A percentile compares a stretch with the other conserved stretches of the same genome.
phyloP scores from a whole-genome alignment of 1,140 invertebrate genomes.

The Pseudomyrmex flavicornis region DNA sequence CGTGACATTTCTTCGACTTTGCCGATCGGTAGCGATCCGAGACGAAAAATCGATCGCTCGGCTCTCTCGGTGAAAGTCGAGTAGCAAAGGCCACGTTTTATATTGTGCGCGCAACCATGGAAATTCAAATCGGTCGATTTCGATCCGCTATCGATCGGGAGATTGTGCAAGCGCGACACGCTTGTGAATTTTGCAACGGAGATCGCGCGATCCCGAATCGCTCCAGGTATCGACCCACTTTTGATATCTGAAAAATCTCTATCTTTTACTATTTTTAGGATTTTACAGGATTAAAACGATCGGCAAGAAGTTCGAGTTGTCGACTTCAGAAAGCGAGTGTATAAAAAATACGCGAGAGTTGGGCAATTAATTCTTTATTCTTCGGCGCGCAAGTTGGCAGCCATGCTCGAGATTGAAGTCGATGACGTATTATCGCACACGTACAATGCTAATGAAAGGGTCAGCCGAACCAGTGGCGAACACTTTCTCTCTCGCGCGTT shows the following conservation, averaged over 20 bases:
- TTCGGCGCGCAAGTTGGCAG: not conserved
- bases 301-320: too few species aligned
- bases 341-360: not conserved
- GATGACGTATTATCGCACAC: not conserved
- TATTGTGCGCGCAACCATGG: not conserved
- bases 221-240: too few species aligned
- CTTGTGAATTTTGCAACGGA: constrained; percentile 26
- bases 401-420: not conserved
- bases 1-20: constrained; percentile 60
- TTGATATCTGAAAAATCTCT: too few species aligned
- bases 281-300: too few species aligned
- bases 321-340: too few species aligned
- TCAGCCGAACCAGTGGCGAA: constrained; percentile 35
- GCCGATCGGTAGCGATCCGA: constrained; percentile 15
- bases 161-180: not conserved
- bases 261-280: too few species aligned
- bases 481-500: constrained; percentile 56
- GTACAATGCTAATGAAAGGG: constrained; percentile 42
- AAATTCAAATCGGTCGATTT: constrained; percentile 34
- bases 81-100: constrained; percentile 13
- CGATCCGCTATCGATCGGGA: not conserved
- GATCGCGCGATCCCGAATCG: not conserved
- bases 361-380: not conserved
- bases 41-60: constrained; percentile 28
- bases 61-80: constrained; percentile 42